Conservation (phyloP, 2,113 vertebrate species). For the Plestiodon gilberti region DNA sequence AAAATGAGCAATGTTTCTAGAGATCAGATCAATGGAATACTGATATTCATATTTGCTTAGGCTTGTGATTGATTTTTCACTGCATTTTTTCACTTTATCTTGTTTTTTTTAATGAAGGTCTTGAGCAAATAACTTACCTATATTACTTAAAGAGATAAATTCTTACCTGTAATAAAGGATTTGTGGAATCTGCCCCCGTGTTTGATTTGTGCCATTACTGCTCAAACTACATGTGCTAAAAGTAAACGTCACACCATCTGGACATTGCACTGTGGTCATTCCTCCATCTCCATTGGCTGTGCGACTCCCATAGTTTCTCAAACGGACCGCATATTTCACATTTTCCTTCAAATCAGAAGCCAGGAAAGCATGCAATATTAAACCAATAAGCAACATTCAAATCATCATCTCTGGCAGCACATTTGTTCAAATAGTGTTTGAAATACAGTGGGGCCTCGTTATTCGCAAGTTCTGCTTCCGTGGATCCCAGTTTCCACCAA, state of each 20-base stretch:
- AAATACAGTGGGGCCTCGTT: no score
- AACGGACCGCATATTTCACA: conserved; percentile 94
- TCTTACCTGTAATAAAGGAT: conserved; percentile 96
- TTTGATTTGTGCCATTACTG: conserved; percentile 99
- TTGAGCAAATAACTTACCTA: not conserved
- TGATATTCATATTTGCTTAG: not conserved
- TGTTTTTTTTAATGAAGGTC: accelerated
- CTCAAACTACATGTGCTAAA: conserved; percentile 97
- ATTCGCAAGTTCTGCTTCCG: no score
- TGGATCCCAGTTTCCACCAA: no score
- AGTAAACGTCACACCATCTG: conserved; percentile 93
- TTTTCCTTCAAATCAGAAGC: conserved; percentile 83
- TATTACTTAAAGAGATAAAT: not conserved
- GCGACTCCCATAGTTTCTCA: conserved; percentile 96
- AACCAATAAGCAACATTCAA: not conserved
- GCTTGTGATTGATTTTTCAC: not conserved
- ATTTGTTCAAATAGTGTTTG: not conserved
- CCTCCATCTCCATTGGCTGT: conserved; percentile 99
- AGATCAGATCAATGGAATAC: not conserved
- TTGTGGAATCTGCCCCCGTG: conserved; percentile 95
- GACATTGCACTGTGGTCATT: conserved; percentile 97
- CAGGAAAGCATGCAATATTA: not conserved
- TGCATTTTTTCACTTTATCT: no score
- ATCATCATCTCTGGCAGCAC: not conserved
- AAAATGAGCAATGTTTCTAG: not conserved